A percentile compares a stretch with the other conserved stretches of the same genome.
Conservation (phyloP, 1,140 invertebrate genomes). For the Asbolus verrucosus region DNA sequence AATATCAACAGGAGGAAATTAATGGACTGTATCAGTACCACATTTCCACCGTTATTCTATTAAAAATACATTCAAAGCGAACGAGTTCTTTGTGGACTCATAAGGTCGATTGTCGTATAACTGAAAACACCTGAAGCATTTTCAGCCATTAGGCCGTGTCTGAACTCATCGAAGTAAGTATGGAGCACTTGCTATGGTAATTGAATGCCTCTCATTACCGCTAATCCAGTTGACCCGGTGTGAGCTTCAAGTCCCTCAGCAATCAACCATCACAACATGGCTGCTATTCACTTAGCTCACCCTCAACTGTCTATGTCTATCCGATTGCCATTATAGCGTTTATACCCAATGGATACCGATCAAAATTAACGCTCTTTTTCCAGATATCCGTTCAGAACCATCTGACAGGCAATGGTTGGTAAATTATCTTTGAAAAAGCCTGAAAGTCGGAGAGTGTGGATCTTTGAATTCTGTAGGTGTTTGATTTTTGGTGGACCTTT, state of each 20-base stretch:
- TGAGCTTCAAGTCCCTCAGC: constrained; percentile 49
- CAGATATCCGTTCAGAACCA: not conserved
- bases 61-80: not conserved
- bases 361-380: constrained; percentile 2
- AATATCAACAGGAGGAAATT: not conserved
- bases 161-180: constrained; percentile 31
- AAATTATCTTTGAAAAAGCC: too few relatives aligned
- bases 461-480: too few relatives aligned
- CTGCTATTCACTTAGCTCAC: constrained; percentile 42
- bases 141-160: too few relatives aligned
- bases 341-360: not conserved
- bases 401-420: too few relatives aligned
- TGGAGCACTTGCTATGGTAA: constrained; percentile 53
- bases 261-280: constrained; percentile 48
- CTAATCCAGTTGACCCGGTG: constrained; percentile 52
- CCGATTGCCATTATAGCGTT: not conserved
- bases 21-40: not conserved
- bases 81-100: not conserved
- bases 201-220: constrained; percentile 53
- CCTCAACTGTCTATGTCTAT: constrained; percentile 1
- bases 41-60: not conserved
- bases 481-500: too few relatives aligned
- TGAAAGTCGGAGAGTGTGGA: too few relatives aligned
- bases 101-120: not conserved
- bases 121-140: constrained; percentile 4